phyloP scores from a whole-genome alignment of 92 coral and sea anemone genomes.

The Chrysogorgia sp. region DNA sequence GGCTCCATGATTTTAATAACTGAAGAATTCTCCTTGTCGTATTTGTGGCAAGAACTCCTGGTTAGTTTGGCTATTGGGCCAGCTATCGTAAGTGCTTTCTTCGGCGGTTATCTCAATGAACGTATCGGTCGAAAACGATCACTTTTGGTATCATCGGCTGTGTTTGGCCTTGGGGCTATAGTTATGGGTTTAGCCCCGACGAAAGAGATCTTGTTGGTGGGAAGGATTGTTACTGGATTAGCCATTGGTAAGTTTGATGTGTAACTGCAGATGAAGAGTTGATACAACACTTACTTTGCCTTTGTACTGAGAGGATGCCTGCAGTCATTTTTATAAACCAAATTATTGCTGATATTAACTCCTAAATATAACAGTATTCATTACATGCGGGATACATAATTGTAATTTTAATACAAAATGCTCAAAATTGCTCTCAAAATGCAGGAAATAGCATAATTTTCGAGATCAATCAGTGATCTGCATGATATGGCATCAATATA shows the following conservation, averaged over 20 bases:
- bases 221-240: constrained; percentile 76
- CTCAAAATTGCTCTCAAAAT: no score
- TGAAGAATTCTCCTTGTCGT: constrained; percentile 65
- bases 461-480: no score
- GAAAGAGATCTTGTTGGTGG: constrained; percentile 66
- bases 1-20: constrained; percentile 86
- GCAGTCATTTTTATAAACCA: neutral
- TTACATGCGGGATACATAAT: neutral
- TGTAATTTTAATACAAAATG: no score
- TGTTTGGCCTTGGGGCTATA: constrained; percentile 81
- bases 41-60: constrained; percentile 82
- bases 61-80: constrained; percentile 85
- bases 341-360: neutral
- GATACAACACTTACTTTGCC: neutral
- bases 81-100: constrained; percentile 74
- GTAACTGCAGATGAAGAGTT: neutral
- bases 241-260: constrained; percentile 73
- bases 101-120: constrained; percentile 77
- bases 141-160: constrained; percentile 64
- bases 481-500: no score
- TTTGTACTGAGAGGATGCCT: neutral
- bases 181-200: constrained; percentile 80
- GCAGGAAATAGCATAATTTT: no score
- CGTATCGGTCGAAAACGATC: constrained; percentile 72
- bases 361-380: neutral